Percentiles rank a stretch among this genome's conserved stretches.
Evolutionary conservation across 2,888 invertebrate species (phyloP).

Genomic region (Cheilosia urbana): DNA sequence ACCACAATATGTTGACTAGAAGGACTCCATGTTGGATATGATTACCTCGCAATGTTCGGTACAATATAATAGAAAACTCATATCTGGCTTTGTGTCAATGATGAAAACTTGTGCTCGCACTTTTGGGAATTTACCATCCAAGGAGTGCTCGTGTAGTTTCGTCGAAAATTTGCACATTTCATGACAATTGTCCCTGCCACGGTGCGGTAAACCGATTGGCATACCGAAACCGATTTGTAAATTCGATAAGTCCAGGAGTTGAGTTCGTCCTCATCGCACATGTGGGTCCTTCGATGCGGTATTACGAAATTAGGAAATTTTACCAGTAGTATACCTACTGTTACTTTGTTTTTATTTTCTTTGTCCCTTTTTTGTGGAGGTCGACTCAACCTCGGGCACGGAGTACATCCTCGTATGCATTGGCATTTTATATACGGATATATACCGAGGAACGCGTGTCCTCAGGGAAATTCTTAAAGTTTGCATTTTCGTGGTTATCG

Average conservation of each 20-base stretch:
- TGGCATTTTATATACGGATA: neutral
- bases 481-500: conserved; percentile 65
- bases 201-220: conserved; percentile 41
- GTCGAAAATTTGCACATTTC: conserved; percentile 50
- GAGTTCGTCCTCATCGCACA: conserved; percentile 3
- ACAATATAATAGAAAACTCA: conserved; percentile 48
- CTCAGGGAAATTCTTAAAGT: conserved; percentile 65
- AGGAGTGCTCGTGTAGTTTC: conserved; percentile 5
- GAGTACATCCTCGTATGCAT: conserved; percentile 13
- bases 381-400: conserved; percentile 42
- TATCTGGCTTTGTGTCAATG: conserved; percentile 25
- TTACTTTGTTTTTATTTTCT: conserved; percentile 7
- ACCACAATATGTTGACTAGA: conserved; percentile 61
- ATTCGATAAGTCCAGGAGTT: conserved; percentile 63
- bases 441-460: conserved; percentile 31
- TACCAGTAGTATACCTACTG: conserved; percentile 22
- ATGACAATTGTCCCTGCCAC: conserved; percentile 43
- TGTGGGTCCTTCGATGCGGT: conserved; percentile 51
- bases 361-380: conserved; percentile 1
- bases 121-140: conserved; percentile 35
- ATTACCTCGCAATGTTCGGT: conserved; percentile 52
- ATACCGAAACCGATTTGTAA: conserved; percentile 60
- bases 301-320: conserved; percentile 70
- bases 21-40: conserved; percentile 54
- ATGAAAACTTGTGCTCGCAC: conserved; percentile 61